A percentile compares a stretch with the other conserved stretches of the same genome.
These are phyloP conservation scores for Unio pictorum DNA, from an alignment of 2,888 invertebrate genomes.

Conservation along the genomic window DNA sequence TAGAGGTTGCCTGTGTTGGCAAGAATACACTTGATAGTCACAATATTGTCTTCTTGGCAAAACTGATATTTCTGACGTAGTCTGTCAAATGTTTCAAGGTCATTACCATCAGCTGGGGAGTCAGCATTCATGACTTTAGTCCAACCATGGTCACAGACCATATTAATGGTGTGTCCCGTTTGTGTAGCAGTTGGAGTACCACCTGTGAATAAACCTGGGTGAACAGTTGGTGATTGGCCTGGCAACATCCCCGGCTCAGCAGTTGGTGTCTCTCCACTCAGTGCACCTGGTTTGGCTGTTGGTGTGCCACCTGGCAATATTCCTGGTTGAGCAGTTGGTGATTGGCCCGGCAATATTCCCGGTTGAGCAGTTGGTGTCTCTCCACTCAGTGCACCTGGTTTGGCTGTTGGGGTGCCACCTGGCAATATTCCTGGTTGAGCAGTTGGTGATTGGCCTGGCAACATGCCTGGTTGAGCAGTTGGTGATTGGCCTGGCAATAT, in stretches of 20 bases:
- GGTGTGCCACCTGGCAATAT: constrained; percentile 2
- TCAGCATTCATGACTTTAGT: constrained; percentile 46
- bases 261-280: neutral
- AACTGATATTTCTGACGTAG: constrained; percentile 44
- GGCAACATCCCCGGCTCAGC: neutral
- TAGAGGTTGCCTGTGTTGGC: constrained; percentile 27
- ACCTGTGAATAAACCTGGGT: constrained; percentile 1
- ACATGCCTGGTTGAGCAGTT: constrained; percentile 22
- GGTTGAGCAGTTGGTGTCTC: constrained; percentile 19
- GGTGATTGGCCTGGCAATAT: constrained; percentile 19
- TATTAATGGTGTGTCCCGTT: constrained; percentile 6
- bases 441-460: constrained; percentile 16
- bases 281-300: constrained; percentile 1
- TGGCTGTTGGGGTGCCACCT: neutral
- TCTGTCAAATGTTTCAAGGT: constrained; percentile 41
- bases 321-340: constrained; percentile 16
- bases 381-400: no score
- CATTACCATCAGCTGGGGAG: constrained; percentile 43
- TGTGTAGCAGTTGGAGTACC: neutral
- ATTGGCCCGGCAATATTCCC: constrained; percentile 6
- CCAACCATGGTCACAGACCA: constrained; percentile 53
- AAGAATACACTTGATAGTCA: constrained; percentile 36
- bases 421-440: constrained; percentile 10
- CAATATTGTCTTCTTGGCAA: constrained; percentile 43
- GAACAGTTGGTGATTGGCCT: neutral